Conservation (phyloP, 2,888 invertebrate genomes). For the Bellardia bayeri region DNA sequence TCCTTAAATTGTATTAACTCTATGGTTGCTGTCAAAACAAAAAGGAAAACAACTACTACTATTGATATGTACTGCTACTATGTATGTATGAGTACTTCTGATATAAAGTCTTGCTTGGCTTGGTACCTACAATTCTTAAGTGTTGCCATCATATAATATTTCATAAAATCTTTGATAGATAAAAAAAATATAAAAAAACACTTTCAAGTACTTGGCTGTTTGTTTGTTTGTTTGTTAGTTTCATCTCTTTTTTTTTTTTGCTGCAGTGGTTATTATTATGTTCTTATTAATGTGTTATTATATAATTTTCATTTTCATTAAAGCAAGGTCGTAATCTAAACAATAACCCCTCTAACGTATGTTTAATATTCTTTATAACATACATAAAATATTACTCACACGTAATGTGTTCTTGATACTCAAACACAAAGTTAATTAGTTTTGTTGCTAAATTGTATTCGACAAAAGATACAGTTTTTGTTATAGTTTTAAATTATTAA, state of each 20-base stretch:
- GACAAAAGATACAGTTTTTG: too few species aligned
- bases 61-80: background rate
- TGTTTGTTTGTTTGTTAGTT: background rate
- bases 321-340: background rate
- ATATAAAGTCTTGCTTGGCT: background rate
- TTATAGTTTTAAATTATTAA: too few species aligned
- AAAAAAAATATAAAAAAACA: background rate
- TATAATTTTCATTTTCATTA: background rate
- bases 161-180: conserved; percentile 3
- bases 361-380: background rate
- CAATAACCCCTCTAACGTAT: background rate
- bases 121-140: conserved; percentile 29
- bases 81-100: background rate
- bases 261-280: too few species aligned
- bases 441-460: background rate
- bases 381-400: background rate
- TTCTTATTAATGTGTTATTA: background rate
- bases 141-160: conserved; percentile 30
- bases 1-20: conserved; percentile 27
- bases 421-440: background rate
- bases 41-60: background rate
- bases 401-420: background rate
- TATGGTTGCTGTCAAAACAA: background rate
- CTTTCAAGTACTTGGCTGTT: conserved; percentile 20
- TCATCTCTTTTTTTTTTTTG: background rate